phyloP scores from a whole-genome alignment of 2,797 vertebrate species.

The Aulostomus chinensis region DNA sequence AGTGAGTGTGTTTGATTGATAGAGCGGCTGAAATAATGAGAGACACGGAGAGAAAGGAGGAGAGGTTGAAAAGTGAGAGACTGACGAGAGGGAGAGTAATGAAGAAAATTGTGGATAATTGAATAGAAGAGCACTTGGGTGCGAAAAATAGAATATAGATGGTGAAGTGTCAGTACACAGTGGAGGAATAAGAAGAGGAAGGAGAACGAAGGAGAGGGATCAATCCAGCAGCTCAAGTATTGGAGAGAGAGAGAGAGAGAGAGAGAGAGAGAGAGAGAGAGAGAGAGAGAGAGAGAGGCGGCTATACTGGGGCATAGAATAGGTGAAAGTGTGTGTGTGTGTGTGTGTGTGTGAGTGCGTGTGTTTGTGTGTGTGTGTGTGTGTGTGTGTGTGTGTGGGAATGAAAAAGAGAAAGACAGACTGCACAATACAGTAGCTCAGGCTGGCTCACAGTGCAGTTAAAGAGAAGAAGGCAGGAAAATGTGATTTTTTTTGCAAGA shows the following conservation, averaged over 20 bases:
- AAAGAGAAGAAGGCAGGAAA: conserved; percentile 48
- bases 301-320: conserved; percentile 55
- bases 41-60: not conserved
- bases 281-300: conserved; percentile 20
- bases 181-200: conserved; percentile 39
- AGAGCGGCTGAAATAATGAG: conserved; percentile 46
- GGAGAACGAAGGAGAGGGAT: conserved; percentile 37
- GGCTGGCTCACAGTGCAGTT: conserved; percentile 43
- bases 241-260: conserved; percentile 24
- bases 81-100: conserved; percentile 36
- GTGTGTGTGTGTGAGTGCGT: conserved; percentile 36
- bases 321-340: conserved; percentile 57
- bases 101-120: conserved; percentile 51
- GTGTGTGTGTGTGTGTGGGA: conserved; percentile 18
- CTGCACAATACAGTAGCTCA: conserved; percentile 52
- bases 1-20: conserved; percentile 45
- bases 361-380: conserved; percentile 33
- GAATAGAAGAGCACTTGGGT: conserved; percentile 49
- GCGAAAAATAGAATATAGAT: conserved; percentile 21
- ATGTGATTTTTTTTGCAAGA: conserved; percentile 55
- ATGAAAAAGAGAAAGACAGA: conserved; percentile 52
- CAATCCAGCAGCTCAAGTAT: conserved; percentile 44
- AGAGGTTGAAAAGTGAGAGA: conserved; percentile 12
- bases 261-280: conserved; percentile 24
- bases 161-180: conserved; percentile 31